phyloP scores from a whole-genome alignment of 2,113 vertebrate species.

The Brachyhypopomus gauderio region DNA sequence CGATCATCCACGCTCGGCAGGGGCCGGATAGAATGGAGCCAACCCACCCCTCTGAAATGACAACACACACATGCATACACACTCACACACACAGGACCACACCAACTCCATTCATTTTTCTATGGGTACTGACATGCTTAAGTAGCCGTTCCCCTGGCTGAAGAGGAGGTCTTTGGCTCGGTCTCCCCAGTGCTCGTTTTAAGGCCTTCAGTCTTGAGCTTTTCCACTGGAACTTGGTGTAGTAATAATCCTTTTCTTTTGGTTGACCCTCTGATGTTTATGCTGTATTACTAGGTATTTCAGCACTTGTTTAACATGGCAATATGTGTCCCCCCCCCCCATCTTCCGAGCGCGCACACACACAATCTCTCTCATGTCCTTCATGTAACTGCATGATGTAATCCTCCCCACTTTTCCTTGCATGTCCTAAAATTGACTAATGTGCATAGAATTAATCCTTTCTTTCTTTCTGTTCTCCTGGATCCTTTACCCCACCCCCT shows the following conservation, averaged over 20 bases:
- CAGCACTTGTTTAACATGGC: slow-evolving; percentile 36
- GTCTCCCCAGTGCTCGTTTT: not conserved
- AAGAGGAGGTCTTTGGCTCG: no score
- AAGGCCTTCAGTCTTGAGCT: not conserved
- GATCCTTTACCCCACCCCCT: slow-evolving; percentile 41
- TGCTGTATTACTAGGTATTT: slow-evolving; percentile 3
- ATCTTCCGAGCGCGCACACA: slow-evolving; percentile 36
- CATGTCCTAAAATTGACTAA: slow-evolving; percentile 71
- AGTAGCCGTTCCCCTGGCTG: no score
- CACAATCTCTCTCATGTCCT: slow-evolving; percentile 55
- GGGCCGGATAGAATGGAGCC: not conserved
- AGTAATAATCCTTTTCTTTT: not conserved
- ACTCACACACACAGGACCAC: not conserved
- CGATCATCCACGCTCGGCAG: not conserved
- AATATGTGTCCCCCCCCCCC: slow-evolving; percentile 55
- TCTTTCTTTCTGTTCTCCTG: slow-evolving; percentile 52
- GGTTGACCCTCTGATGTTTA: not conserved
- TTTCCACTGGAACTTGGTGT: not conserved
- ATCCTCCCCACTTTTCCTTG: slow-evolving; percentile 61
- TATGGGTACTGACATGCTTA: no score
- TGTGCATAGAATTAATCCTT: slow-evolving; percentile 72
- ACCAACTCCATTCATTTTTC: not conserved
- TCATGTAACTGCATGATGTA: slow-evolving; percentile 68
- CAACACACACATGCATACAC: not conserved
- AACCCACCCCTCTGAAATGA: not conserved